Evolutionary conservation across 2,797 vertebrate species (phyloP).

Genomic region (Crossoptilon crossoptilon): DNA sequence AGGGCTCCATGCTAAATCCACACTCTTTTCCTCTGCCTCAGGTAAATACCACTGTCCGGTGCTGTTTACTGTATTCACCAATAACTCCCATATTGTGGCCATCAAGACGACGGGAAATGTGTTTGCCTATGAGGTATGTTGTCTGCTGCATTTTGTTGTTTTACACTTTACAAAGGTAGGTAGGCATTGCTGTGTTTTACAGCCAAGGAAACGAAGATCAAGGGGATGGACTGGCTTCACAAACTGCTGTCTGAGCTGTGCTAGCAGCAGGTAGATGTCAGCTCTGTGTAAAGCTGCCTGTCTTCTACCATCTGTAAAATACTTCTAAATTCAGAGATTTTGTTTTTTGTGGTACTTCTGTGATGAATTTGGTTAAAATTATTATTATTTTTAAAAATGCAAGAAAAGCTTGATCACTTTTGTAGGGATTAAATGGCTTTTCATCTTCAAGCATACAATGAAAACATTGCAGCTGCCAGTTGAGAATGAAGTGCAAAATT

Average conservation of each 20-base stretch:
- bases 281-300: background rate
- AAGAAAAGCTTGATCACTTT: background rate
- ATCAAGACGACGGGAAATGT: slow-evolving; percentile 95
- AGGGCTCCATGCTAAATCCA: background rate
- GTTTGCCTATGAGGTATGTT: slow-evolving; percentile 90
- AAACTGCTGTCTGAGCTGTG: background rate
- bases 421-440: background rate
- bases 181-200: background rate
- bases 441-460: background rate
- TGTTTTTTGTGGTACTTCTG: background rate
- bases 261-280: rapidly evolving
- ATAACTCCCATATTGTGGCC: slow-evolving; percentile 94
- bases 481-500: background rate
- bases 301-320: background rate
- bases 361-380: background rate
- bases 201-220: background rate
- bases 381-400: background rate
- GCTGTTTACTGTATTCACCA: slow-evolving; percentile 95
- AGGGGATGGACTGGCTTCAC: background rate
- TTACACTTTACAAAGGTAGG: background rate
- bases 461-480: background rate
- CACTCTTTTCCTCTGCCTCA: slow-evolving; percentile 48
- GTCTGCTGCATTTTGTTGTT: background rate
- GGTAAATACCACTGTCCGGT: slow-evolving; percentile 98
- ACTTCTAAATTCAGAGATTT: background rate